Evolutionary conservation across 2,797 vertebrate genomes (phyloP).

Genomic region (Peromyscus melanophrys): DNA sequence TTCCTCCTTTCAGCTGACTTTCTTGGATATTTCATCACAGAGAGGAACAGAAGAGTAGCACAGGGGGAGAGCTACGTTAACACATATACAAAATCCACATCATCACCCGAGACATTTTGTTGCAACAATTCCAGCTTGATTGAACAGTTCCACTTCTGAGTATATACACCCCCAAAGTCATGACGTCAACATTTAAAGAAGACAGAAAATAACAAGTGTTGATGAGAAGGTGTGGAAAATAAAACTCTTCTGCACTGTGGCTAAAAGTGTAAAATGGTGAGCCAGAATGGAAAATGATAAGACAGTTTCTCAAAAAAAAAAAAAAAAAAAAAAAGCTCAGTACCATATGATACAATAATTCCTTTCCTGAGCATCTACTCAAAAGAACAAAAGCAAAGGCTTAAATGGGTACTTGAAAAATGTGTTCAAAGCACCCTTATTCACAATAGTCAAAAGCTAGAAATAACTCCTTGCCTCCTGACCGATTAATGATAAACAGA

Average conservation of each 20-base stretch:
- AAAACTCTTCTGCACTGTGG: background rate
- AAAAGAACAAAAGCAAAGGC: slow-evolving; percentile 45
- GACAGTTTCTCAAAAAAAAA: slow-evolving; percentile 28
- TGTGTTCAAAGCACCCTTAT: background rate
- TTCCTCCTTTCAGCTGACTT: background rate
- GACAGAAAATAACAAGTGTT: background rate
- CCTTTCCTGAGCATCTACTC: background rate
- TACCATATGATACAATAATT: background rate
- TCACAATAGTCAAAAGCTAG: background rate
- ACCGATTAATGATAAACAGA: background rate
- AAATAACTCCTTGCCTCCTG: slow-evolving; percentile 18
- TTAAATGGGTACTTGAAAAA: background rate
- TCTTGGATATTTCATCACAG: background rate
- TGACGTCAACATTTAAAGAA: background rate
- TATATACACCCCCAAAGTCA: background rate
- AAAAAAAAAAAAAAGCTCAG: background rate
- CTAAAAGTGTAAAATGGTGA: background rate
- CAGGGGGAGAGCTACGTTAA: background rate
- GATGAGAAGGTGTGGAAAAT: background rate
- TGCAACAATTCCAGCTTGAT: background rate
- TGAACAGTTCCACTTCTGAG: background rate
- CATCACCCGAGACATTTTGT: background rate
- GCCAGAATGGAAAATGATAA: background rate
- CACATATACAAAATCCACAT: background rate
- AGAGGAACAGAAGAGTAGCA: background rate